phyloP scores from a whole-genome alignment of 2,888 invertebrate genomes.

The Aphrophora alni region DNA sequence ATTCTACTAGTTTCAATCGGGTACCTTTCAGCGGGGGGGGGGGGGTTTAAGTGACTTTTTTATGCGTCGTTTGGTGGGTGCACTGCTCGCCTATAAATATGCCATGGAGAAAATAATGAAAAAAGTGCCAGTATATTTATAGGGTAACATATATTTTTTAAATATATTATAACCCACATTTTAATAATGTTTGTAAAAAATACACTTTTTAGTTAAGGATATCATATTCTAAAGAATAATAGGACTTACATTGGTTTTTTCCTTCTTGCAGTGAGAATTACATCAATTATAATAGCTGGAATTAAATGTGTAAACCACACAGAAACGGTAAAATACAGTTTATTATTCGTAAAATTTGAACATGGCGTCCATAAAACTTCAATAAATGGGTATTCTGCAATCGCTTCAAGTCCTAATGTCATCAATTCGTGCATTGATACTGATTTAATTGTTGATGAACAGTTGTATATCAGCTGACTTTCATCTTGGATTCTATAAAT shows the following conservation, averaged over 20 bases:
- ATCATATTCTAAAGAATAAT: no score
- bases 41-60: no score
- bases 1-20: no score
- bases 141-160: no score
- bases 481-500: slow-evolving; percentile 23
- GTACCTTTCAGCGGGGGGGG: no score
- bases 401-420: slow-evolving; percentile 61
- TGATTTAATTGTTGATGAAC: slow-evolving; percentile 63
- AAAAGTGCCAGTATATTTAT: no score
- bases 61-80: no score
- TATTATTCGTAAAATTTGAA: slow-evolving; percentile 62
- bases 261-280: slow-evolving; percentile 68
- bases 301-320: slow-evolving; percentile 76
- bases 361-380: slow-evolving; percentile 73
- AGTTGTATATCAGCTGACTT: slow-evolving; percentile 75
- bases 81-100: no score
- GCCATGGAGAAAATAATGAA: no score
- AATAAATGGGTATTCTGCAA: slow-evolving; percentile 68
- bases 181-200: no score
- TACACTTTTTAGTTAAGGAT: no score
- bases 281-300: slow-evolving; percentile 80
- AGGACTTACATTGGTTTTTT: slow-evolving; percentile 74
- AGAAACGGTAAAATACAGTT: slow-evolving; percentile 69
- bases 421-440: slow-evolving; percentile 52
- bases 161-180: no score